Base-by-base conservation (phyloP, 2,113 vertebrate species). In the Phycodurus eques region DNA sequence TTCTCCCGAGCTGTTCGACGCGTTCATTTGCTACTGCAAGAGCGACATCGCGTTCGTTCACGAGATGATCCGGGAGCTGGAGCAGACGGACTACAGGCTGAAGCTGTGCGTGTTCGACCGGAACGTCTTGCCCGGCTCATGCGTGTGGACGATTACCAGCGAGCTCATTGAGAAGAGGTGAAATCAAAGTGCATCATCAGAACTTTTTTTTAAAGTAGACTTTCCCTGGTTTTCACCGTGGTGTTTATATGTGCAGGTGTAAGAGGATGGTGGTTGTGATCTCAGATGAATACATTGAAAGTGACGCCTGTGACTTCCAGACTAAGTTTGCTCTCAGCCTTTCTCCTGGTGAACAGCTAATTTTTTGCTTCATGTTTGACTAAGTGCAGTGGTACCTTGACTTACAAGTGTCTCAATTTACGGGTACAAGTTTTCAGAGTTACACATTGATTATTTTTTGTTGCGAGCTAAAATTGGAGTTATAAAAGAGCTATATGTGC, bases 281-380 rank as follows among this genome's bases (percentile, higher is more conserved):
- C 84, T 98, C 98, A 7, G 98, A 99, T 54, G 97, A 99, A 64
- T 99, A 99, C 82, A 88, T 99, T 47, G 88, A 96, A 49, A 99
- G 98, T 0, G 92, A 95, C 2, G 96, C 94, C 39, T 99, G 98
- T 82, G 98, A 98, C 83, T 99, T 99, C 89, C 98, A 99, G 93
- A 99, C 97, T 66, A 99, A 99, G 91, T 99, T 99, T 87, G 96
- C 96, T 3, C 96, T 99, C 77, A 98, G 97, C 77, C 95, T 99
- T 74, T 94, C 92, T 73, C 97, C 97, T 79, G 96, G 98, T 98
- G 91, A 93, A 60, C 31, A 11, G 15, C 15, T 7, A 19, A 2
- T 7, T 19, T 9, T 54, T 63, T 35, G n/a, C 2, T 66, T 35
- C 4, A 0, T 10, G 27, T 60, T 70, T 53, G 7, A 54, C 46